Evolutionary conservation across 2,888 invertebrate species (phyloP).

Genomic region (Cryptus viduatorius): DNA sequence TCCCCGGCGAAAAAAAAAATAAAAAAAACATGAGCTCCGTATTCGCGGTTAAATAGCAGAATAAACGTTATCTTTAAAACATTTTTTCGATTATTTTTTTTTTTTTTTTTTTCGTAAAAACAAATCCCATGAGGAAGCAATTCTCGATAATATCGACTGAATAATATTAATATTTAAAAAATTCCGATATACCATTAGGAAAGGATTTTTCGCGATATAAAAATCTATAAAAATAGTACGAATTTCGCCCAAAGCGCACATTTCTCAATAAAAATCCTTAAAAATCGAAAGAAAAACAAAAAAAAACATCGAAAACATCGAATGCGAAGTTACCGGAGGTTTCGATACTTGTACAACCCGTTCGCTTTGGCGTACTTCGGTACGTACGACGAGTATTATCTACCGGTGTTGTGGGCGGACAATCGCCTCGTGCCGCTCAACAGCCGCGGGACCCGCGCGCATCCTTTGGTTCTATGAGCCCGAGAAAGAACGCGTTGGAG

Average conservation of each 20-base stretch:
- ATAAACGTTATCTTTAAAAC: neutral
- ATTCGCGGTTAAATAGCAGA: neutral
- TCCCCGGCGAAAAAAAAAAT: neutral
- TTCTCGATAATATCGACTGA: no score
- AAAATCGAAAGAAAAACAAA: no score
- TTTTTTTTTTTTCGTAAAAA: no score
- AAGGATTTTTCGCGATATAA: no score
- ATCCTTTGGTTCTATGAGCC: conserved; percentile 40
- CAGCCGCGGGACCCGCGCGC: conserved; percentile 7
- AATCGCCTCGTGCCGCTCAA: conserved; percentile 57
- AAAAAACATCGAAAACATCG: neutral
- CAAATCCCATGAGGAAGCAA: no score
- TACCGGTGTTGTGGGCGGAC: conserved; percentile 63
- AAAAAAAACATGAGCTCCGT: neutral
- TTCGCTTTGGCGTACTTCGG: conserved; percentile 19
- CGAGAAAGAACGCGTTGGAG: conserved; percentile 51
- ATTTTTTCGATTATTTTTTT: neutral
- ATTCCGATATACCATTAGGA: no score
- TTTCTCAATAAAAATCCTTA: no score
- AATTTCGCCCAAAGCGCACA: no score
- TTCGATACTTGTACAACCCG: neutral
- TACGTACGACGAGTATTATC: conserved; percentile 46
- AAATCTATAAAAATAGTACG: no score
- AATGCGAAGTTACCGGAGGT: neutral
- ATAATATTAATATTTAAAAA: no score